Conservation (phyloP, 2,113 vertebrate genomes). For the Gyps fulvus region DNA sequence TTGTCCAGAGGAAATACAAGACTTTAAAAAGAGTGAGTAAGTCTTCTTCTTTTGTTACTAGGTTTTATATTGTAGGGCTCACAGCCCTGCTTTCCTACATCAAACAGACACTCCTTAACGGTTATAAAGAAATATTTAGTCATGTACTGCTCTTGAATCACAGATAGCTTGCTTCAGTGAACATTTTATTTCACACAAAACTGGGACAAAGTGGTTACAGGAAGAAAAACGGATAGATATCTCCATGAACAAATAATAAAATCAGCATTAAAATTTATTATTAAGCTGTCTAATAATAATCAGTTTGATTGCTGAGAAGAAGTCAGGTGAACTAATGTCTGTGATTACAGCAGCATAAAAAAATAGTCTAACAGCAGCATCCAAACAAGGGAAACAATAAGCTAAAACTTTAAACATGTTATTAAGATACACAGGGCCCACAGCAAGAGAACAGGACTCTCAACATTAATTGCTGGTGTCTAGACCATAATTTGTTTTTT, state of each 20-base stretch:
- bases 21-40: not conserved
- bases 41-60: not conserved
- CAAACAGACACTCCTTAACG: not conserved
- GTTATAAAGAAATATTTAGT: not conserved
- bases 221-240: slow-evolving; percentile 27
- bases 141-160: not conserved
- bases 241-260: slow-evolving; percentile 41
- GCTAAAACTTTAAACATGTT: slow-evolving; percentile 45
- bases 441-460: slow-evolving; percentile 24
- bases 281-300: slow-evolving; percentile 63
- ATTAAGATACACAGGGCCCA: slow-evolving; percentile 51
- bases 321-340: slow-evolving; percentile 24
- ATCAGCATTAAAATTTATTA: slow-evolving; percentile 31
- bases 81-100: not conserved
- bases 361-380: slow-evolving; percentile 27
- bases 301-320: slow-evolving; percentile 44
- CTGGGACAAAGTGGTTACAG: slow-evolving; percentile 20
- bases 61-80: not conserved
- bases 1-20: not conserved
- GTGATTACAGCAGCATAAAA: not conserved
- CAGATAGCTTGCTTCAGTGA: not conserved
- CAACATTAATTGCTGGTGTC: slow-evolving; percentile 20
- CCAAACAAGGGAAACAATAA: slow-evolving; percentile 46
- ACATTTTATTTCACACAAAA: slow-evolving; percentile 22
- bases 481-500: slow-evolving; percentile 13